Percentiles rank a stretch among this genome's conserved stretches.
Evolutionary conservation across 2,797 vertebrate genomes (phyloP).

Genomic region (Ctenochaetus hawaiiensis): DNA sequence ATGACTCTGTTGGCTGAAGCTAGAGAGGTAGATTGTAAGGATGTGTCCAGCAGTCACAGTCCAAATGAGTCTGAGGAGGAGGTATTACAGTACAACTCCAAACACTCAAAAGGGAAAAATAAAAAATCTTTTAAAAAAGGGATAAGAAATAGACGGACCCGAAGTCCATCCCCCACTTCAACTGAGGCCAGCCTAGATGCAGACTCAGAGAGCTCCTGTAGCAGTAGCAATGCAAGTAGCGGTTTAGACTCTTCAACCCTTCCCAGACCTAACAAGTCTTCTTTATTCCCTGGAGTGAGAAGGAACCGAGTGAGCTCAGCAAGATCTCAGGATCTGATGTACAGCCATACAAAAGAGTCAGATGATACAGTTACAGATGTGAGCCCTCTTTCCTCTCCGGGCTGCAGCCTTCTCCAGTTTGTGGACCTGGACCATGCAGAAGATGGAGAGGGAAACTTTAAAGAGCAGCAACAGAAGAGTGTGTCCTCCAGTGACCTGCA

Average conservation of each 20-base stretch:
- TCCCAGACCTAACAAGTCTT: conserved; percentile 3
- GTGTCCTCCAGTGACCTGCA: conserved; percentile 64
- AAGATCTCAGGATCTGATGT: no score
- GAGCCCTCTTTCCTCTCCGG: conserved; percentile 91
- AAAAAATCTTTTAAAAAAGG: conserved; percentile 45
- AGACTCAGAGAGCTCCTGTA: conserved; percentile 55
- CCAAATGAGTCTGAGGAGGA: conserved; percentile 85
- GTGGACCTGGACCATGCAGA: conserved; percentile 80
- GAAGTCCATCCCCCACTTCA: conserved; percentile 45
- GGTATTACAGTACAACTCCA: conserved; percentile 64
- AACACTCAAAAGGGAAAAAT: conserved; percentile 54
- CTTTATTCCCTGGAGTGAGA: no score
- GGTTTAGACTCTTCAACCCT: conserved; percentile 25
- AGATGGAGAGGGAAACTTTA: conserved; percentile 14
- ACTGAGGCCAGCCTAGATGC: conserved; percentile 46
- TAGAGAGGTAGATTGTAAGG: conserved; percentile 77
- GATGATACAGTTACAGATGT: conserved; percentile 92
- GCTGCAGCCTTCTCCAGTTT: conserved; percentile 88
- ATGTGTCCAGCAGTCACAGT: conserved; percentile 55
- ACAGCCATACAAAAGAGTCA: conserved; percentile 82
- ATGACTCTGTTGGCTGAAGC: conserved; percentile 70
- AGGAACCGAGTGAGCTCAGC: no score
- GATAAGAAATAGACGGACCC: conserved; percentile 9
- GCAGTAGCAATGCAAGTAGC: conserved; percentile 32
- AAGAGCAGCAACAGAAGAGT: conserved; percentile 45